phyloP scores from a whole-genome alignment of 2,797 vertebrate species.

The Rachycentron canadum region DNA sequence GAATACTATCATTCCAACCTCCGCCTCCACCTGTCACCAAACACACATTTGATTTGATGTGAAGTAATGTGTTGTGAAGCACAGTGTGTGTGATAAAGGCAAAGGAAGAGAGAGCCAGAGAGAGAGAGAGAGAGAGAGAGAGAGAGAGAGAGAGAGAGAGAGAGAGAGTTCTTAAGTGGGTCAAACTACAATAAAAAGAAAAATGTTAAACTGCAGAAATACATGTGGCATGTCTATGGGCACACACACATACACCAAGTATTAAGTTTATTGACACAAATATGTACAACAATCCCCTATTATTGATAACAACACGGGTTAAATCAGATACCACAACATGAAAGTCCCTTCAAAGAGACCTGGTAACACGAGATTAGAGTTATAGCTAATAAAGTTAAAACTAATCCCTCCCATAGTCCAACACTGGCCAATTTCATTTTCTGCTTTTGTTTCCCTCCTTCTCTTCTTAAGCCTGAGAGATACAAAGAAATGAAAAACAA shows the following conservation, averaged over 20 bases:
- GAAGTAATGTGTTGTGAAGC: constrained; percentile 3
- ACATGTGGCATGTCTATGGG: background rate
- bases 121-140: background rate
- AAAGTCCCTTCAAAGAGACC: constrained; percentile 26
- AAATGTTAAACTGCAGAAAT: constrained; percentile 4
- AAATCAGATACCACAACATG: background rate
- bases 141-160: no score
- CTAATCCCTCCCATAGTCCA: constrained; percentile 36
- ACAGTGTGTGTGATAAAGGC: constrained; percentile 6
- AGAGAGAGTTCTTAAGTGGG: background rate
- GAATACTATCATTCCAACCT: constrained; percentile 93
- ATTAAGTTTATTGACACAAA: background rate
- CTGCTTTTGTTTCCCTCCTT: constrained; percentile 20
- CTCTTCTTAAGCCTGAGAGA: constrained; percentile 31
- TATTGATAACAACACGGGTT: constrained; percentile 12
- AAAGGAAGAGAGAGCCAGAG: background rate
- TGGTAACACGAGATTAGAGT: constrained; percentile 41
- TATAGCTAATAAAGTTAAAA: constrained; percentile 49
- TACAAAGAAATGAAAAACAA: constrained; percentile 45
- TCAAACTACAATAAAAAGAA: background rate
- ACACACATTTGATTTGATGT: constrained; percentile 45
- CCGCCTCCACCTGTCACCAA: constrained; percentile 94
- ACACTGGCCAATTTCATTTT: constrained; percentile 34
- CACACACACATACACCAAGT: background rate
- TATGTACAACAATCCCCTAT: background rate